These are phyloP conservation scores for Menura novaehollandiae DNA, from an alignment of 2,113 vertebrate species.

Conservation along the genomic window DNA sequence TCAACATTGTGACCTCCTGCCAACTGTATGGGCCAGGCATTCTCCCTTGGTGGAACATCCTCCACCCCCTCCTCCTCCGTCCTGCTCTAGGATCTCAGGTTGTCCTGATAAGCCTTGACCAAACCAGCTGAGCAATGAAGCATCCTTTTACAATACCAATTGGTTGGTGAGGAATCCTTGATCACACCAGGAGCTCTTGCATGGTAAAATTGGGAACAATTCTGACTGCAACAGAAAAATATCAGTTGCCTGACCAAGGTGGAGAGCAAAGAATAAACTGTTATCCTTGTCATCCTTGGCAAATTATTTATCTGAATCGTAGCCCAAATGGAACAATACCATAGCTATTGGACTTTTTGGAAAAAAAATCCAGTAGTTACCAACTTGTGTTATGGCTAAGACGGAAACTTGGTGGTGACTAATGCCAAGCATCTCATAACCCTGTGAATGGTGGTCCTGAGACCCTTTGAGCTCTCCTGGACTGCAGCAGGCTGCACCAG, in stretches of 20 bases:
- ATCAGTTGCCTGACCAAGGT: background rate
- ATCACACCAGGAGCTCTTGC: background rate
- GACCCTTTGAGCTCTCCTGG: background rate
- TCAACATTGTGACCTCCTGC: background rate
- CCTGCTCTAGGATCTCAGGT: background rate
- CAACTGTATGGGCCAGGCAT: background rate
- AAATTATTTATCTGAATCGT: background rate
- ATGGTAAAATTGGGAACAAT: background rate
- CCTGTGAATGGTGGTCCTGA: background rate
- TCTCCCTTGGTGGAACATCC: background rate
- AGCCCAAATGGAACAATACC: background rate
- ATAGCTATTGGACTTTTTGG: background rate
- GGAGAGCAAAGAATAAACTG: background rate
- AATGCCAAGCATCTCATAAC: background rate
- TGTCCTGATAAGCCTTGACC: background rate
- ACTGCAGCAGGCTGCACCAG: background rate
- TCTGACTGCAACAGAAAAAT: background rate
- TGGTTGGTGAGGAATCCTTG: background rate
- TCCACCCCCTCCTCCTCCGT: background rate
- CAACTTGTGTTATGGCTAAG: background rate
- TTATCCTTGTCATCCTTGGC: background rate
- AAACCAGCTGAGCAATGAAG: background rate
- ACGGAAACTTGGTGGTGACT: background rate
- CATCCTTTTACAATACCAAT: background rate
- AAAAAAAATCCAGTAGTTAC: background rate